phyloP scores from a whole-genome alignment of 2,113 vertebrate genomes.

The Dicrurus megarhynchus region DNA sequence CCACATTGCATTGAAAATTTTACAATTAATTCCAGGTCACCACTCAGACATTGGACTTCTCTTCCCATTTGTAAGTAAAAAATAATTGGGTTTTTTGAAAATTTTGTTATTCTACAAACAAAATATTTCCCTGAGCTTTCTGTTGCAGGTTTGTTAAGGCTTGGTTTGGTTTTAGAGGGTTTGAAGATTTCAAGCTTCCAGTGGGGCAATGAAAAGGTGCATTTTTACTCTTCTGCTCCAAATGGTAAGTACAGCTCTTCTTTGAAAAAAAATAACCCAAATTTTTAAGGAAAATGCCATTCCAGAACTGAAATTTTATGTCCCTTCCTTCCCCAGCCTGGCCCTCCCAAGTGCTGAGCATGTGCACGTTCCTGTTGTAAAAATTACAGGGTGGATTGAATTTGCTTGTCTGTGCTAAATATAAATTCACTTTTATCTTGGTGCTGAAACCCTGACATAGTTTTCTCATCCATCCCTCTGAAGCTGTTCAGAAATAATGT shows the following conservation, averaged over 20 bases:
- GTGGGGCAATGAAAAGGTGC: rapidly evolving
- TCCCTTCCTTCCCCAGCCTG: neutral
- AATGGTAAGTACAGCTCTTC: neutral
- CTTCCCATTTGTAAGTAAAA: neutral
- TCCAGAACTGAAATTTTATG: neutral
- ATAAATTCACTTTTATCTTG: neutral
- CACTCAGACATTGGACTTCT: neutral
- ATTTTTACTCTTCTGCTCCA: neutral
- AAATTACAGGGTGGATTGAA: neutral
- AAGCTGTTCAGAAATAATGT: neutral
- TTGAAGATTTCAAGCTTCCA: neutral
- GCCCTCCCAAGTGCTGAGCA: neutral
- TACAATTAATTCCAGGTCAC: neutral
- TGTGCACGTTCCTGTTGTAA: rapidly evolving
- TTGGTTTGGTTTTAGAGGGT: neutral
- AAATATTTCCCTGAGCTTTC: neutral
- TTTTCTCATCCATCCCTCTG: neutral
- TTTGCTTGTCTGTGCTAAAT: neutral
- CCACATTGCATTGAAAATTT: neutral
- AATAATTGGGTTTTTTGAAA: neutral
- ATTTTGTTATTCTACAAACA: neutral
- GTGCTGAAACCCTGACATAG: neutral
- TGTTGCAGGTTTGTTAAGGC: neutral
- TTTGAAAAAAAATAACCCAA: neutral
- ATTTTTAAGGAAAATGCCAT: neutral